Conservation (phyloP, 1,140 invertebrate species). For the Papilio glaucus region DNA sequence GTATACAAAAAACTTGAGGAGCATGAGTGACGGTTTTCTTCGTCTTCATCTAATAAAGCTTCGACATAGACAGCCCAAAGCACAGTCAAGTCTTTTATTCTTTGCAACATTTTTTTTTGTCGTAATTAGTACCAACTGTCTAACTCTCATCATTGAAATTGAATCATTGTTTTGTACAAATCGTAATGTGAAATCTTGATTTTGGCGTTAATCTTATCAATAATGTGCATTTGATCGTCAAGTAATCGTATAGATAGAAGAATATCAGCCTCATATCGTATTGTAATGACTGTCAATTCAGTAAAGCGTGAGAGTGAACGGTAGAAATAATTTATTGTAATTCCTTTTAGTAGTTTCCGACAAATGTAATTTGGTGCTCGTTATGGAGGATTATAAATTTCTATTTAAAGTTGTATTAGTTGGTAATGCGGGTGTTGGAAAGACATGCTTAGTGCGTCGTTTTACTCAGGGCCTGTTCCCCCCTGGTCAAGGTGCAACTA, state of each 20-base stretch:
- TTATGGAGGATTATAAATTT: slow-evolving; percentile 99
- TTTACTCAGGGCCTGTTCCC: slow-evolving; percentile 97
- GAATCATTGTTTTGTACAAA: slow-evolving; percentile 54
- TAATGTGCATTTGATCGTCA: slow-evolving; percentile 63
- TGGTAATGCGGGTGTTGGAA: slow-evolving; percentile 97
- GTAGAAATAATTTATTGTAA: slow-evolving; percentile 62
- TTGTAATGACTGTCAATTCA: slow-evolving; percentile 68
- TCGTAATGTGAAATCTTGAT: slow-evolving; percentile 36
- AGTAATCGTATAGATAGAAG: slow-evolving; percentile 57
- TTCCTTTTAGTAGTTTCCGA: slow-evolving; percentile 58
- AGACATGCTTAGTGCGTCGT: slow-evolving; percentile 95
- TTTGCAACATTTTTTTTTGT: slow-evolving; percentile 48
- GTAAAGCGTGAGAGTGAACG: slow-evolving; percentile 73
- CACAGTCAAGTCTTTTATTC: neutral
- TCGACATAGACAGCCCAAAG: too few relatives aligned
- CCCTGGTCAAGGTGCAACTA: slow-evolving; percentile 98
- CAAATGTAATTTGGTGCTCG: slow-evolving; percentile 71
- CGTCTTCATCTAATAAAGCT: too few relatives aligned
- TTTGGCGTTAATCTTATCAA: slow-evolving; percentile 57
- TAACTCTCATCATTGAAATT: slow-evolving; percentile 41
- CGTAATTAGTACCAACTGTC: slow-evolving; percentile 8
- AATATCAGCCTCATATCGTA: slow-evolving; percentile 62
- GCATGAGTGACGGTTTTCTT: too few relatives aligned
- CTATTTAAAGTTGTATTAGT: slow-evolving; percentile 98
- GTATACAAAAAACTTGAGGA: too few relatives aligned